Evolutionary conservation across 2,113 vertebrate genomes (phyloP).

Genomic region (Elanoides forficatus): DNA sequence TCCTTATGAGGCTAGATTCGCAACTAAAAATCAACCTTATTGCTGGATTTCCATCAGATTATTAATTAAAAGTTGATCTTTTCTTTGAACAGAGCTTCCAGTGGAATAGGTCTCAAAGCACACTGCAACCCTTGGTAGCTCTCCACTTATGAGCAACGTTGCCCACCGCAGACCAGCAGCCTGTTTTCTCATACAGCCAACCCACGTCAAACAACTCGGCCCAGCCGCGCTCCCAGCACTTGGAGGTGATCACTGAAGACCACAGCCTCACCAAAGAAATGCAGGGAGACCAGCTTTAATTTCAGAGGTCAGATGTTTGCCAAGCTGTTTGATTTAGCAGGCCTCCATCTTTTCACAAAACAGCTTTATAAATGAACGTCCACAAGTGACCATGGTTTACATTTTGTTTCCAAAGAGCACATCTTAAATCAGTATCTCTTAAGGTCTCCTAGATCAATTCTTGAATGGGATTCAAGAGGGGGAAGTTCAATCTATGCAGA

Average conservation of each 20-base stretch:
- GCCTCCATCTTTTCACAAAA: neutral
- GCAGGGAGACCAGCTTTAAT: neutral
- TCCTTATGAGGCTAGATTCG: neutral
- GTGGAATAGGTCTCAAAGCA: neutral
- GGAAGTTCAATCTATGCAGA: neutral
- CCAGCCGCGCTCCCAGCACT: neutral
- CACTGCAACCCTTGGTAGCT: neutral
- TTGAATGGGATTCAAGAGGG: neutral
- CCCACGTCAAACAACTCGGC: accelerated
- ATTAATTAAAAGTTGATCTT: neutral
- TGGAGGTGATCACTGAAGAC: neutral
- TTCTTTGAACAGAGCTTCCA: neutral
- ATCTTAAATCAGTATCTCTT: neutral
- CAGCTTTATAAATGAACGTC: neutral
- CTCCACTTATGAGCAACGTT: neutral
- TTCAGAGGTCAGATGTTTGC: neutral
- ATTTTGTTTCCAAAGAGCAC: neutral
- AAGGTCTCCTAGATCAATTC: neutral
- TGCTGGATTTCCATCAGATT: neutral
- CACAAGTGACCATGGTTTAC: neutral
- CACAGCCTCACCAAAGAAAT: neutral
- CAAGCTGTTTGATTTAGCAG: neutral
- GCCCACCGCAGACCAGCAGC: neutral
- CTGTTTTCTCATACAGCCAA: neutral
- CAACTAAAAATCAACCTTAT: neutral